Base-by-base conservation (phyloP, 2,113 vertebrate genomes). In the Ptyas mucosa region DNA sequence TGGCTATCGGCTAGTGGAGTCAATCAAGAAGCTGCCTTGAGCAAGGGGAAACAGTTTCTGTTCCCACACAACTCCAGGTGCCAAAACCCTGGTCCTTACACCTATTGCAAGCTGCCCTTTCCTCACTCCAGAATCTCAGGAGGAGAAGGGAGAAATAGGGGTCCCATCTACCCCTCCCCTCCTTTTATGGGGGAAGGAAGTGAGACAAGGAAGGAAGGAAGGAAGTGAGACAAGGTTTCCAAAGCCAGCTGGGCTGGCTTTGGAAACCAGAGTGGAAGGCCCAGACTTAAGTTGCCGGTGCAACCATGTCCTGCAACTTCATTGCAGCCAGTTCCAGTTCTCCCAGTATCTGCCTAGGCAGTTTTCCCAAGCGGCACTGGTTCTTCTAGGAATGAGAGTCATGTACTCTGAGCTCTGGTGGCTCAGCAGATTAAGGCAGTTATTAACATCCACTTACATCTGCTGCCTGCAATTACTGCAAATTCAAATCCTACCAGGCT, bases 71-170 rank as follows among this genome's bases (percentile, higher is more conserved):
- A 69, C 12, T 69, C 61, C 61, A 69, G 14, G 12, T 69, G 61
- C 11, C 61, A 29, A 64, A 64, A 3, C 61, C 11, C 26, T 64
- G 3, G 61, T 29, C 61, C 11, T 69, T 69, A 29, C 29, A 64
- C 11, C 26, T 69, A n/a, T n/a, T 69, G 29, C 11, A 69, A 69
- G 26, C 61, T 1, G 0, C 29, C 11, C 14, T 69, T 64, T 69
- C 12, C 5, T 69, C 5, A 1, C 11, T n/a, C 1, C 1, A 3
- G 26, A 64, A 64, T 3, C 26, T 29, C 0, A 4, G 24, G 10
- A 61, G 26, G 26, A 10, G 61, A 64, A 29, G 26, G 12, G 61
- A 69, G 26, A 69, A 69, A 69, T n/a, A 69, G 29, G 2, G 10
- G 10, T 64, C 26, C 11, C 26, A 64, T 64, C 58, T 11, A 64